A percentile compares a stretch with the other conserved stretches of the same genome.
phyloP scores from a whole-genome alignment of 2,113 vertebrate species.

The Tragulus kanchil region DNA sequence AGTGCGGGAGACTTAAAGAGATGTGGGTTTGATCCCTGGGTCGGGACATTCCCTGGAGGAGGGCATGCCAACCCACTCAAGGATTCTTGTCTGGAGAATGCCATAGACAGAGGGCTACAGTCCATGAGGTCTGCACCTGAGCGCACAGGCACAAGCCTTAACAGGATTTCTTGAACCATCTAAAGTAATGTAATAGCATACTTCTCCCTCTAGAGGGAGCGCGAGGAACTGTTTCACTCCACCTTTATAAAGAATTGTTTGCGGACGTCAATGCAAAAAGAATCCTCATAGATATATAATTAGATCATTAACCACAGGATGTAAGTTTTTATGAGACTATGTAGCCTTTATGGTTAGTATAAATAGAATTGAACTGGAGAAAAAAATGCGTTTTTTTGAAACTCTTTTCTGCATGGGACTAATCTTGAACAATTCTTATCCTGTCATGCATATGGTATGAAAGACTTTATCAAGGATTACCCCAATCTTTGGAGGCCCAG shows the following conservation, averaged over 20 bases:
- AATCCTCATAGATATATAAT: neutral
- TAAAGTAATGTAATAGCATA: neutral
- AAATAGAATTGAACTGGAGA: neutral
- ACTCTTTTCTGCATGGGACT: neutral
- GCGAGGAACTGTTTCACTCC: neutral
- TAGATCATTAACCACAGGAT: neutral
- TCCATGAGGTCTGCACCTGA: neutral
- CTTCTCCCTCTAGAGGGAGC: conserved; percentile 53
- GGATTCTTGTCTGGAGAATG: neutral
- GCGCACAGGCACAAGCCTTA: neutral
- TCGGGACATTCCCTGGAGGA: no score
- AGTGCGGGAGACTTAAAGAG: neutral
- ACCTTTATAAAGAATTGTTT: neutral
- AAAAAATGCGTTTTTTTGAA: neutral
- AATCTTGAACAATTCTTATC: neutral
- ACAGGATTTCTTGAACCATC: neutral
- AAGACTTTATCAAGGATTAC: neutral
- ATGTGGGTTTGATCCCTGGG: neutral
- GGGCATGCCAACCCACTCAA: no score
- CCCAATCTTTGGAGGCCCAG: neutral
- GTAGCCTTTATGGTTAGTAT: neutral
- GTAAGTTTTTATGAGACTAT: neutral
- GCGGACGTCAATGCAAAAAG: neutral
- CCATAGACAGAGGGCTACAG: neutral
- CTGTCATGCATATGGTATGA: neutral